Conservation (phyloP, 2,888 invertebrate species). For the Agonopterix arenella region DNA sequence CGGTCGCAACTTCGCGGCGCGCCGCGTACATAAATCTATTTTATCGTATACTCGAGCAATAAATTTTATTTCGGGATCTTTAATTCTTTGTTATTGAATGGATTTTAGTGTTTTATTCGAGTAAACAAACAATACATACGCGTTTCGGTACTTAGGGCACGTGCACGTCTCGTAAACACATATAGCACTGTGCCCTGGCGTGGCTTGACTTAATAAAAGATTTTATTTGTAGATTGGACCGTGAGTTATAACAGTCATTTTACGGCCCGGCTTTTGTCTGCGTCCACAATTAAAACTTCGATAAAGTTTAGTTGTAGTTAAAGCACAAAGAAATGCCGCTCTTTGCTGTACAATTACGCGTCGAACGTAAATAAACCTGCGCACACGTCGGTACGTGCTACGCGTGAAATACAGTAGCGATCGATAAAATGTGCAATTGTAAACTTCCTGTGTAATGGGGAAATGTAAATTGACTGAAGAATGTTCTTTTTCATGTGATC, state of each 20-base stretch:
- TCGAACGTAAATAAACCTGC: conserved; percentile 59
- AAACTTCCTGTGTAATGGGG: conserved; percentile 68
- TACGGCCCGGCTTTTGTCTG: conserved; percentile 60
- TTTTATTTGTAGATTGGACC: conserved; percentile 65
- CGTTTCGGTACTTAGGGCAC: conserved; percentile 68
- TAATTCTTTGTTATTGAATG: conserved; percentile 78
- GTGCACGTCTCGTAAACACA: conserved; percentile 60
- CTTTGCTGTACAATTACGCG: conserved; percentile 53
- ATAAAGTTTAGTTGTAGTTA: conserved; percentile 62
- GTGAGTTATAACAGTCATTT: conserved; percentile 51
- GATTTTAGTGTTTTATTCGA: conserved; percentile 77
- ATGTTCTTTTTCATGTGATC: conserved; percentile 63
- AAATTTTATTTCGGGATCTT: conserved; percentile 77
- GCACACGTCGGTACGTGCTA: conserved; percentile 10
- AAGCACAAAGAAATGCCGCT: conserved; percentile 69
- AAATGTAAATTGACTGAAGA: conserved; percentile 67
- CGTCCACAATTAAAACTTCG: conserved; percentile 69
- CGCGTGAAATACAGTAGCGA: conserved; percentile 52
- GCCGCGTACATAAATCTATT: conserved; percentile 73
- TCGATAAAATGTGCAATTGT: conserved; percentile 70
- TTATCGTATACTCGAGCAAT: conserved; percentile 74
- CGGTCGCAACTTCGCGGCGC: conserved; percentile 30
- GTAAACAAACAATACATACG: conserved; percentile 75
- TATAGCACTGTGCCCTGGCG: conserved; percentile 46
- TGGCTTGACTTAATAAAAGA: conserved; percentile 60